Conservation (phyloP, 2,113 vertebrate species). For the Chamaetylas fuelleborni region DNA sequence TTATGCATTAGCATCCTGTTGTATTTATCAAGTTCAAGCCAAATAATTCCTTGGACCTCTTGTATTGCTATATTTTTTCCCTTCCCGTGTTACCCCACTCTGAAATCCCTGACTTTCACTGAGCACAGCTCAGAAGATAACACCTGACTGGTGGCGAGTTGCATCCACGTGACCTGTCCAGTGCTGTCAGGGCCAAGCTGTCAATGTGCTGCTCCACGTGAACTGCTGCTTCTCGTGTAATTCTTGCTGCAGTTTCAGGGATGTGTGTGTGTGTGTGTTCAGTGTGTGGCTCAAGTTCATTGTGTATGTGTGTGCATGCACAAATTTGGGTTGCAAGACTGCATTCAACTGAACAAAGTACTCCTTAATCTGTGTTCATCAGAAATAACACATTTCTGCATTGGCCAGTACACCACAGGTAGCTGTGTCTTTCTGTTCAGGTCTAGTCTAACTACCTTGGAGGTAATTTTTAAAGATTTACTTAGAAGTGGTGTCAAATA, state of each 20-base stretch:
- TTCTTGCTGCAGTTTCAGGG: background rate
- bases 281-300: background rate
- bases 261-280: background rate
- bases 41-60: background rate
- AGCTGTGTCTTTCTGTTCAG: accelerated
- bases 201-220: background rate
- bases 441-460: background rate
- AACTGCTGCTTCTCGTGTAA: background rate
- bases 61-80: background rate
- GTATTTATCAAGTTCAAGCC: background rate
- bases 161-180: background rate
- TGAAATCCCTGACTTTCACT: background rate
- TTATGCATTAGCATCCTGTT: background rate
- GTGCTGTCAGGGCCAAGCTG: background rate
- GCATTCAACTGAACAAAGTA: background rate
- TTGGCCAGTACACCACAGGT: background rate
- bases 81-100: background rate
- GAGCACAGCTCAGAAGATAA: background rate
- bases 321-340: background rate
- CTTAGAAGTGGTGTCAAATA: background rate
- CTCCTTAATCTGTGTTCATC: background rate
- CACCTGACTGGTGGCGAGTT: background rate
- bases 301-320: no score
- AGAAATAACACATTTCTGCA: background rate
- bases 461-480: background rate